A percentile compares a stretch with the other conserved stretches of the same genome.
phyloP scores from a whole-genome alignment of 1,140 invertebrate species.

The Tetraneura akinire region DNA sequence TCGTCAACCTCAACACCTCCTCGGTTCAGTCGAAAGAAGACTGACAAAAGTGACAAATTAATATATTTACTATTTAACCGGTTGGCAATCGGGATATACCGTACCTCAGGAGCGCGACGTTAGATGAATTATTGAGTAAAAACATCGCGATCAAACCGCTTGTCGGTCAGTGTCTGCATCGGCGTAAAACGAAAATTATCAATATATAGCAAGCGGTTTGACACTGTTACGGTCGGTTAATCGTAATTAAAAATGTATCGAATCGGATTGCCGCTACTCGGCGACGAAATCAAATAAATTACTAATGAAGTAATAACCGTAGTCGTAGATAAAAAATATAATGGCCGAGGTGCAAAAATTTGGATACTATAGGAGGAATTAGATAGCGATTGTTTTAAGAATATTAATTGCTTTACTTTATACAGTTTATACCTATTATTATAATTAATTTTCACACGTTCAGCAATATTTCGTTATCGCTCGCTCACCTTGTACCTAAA shows the following conservation, averaged over 20 bases:
- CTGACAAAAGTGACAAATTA: too few relatives aligned
- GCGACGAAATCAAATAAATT: background rate
- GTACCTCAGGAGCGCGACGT: background rate
- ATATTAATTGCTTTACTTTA: too few relatives aligned
- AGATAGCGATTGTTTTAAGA: background rate
- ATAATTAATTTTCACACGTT: background rate
- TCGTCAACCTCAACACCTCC: too few relatives aligned
- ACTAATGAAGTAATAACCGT: too few relatives aligned
- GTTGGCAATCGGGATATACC: background rate
- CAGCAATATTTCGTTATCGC: background rate
- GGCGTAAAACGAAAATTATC: background rate
- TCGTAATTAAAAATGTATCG: background rate
- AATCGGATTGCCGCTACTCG: background rate
- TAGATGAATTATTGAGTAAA: background rate
- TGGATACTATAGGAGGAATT: too few relatives aligned
- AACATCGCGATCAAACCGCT: background rate
- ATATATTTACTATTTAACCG: too few relatives aligned
- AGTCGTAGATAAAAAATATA: background rate
- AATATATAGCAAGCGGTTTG: background rate
- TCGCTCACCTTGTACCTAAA: conserved; percentile 4
- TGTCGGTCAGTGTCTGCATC: background rate
- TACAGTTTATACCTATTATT: background rate
- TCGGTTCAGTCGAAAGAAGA: too few relatives aligned
- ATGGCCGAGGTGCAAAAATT: too few relatives aligned
- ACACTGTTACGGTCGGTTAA: background rate